Conservation (phyloP, 2,797 vertebrate species). For the Enteromius viviparus region DNA sequence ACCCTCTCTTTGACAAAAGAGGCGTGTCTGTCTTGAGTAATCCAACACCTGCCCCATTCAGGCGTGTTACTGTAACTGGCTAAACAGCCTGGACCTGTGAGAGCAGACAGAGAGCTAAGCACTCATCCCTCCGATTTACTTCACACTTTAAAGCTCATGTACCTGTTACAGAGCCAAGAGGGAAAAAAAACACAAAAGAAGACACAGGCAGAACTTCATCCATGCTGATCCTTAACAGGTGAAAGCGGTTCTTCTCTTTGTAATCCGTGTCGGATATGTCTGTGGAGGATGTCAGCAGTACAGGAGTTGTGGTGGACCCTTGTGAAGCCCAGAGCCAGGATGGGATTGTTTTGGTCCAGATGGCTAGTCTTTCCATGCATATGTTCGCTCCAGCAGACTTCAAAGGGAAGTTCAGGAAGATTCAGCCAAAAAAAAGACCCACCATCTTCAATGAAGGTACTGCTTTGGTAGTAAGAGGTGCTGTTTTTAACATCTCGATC, state of each 20-base stretch:
- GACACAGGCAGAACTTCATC: slow-evolving; percentile 42
- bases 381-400: slow-evolving; percentile 84
- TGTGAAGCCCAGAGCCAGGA: slow-evolving; percentile 64
- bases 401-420: slow-evolving; percentile 86
- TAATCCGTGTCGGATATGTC: slow-evolving; percentile 70
- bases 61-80: slow-evolving; percentile 83
- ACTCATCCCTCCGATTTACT: slow-evolving; percentile 52
- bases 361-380: slow-evolving; percentile 83
- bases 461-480: slow-evolving; percentile 5
- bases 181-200: slow-evolving; percentile 55
- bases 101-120: slow-evolving; percentile 57
- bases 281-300: slow-evolving; percentile 65
- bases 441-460: slow-evolving; percentile 85
- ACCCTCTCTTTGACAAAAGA: slow-evolving; percentile 59
- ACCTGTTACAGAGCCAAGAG: slow-evolving; percentile 26
- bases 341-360: slow-evolving; percentile 75
- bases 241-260: slow-evolving; percentile 28
- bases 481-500: not conserved
- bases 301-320: slow-evolving; percentile 56
- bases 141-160: slow-evolving; percentile 2
- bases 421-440: slow-evolving; percentile 87
- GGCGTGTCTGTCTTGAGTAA: slow-evolving; percentile 86
- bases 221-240: slow-evolving; percentile 46
- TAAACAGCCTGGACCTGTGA: slow-evolving; percentile 87
- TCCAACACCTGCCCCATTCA: slow-evolving; percentile 87